phyloP scores from a whole-genome alignment of 2,797 vertebrate species.

The Yasuhikotakia modesta region DNA sequence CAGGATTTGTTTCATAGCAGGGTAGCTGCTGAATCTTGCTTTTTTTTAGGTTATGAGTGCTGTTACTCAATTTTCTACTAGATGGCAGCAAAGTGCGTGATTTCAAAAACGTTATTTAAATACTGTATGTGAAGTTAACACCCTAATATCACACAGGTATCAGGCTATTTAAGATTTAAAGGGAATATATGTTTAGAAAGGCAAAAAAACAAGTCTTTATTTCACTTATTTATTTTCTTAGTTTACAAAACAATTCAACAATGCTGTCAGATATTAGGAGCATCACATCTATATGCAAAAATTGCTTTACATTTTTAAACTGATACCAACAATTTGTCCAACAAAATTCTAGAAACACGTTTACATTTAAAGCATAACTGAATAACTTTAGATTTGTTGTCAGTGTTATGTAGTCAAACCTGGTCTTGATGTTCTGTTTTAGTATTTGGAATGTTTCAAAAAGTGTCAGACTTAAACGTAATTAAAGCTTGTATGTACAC shows the following conservation, averaged over 20 bases:
- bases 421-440: neutral
- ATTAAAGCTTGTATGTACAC: constrained; percentile 39
- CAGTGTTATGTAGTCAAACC: neutral
- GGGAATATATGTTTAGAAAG: neutral
- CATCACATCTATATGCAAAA: constrained; percentile 38
- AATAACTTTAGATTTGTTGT: neutral
- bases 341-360: constrained; percentile 1
- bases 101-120: no score
- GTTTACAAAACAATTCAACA: constrained; percentile 57
- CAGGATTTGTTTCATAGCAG: no score
- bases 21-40: no score
- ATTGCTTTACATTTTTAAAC: constrained; percentile 38
- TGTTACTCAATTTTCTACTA: no score
- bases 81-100: no score
- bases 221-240: constrained; percentile 53
- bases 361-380: neutral
- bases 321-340: constrained; percentile 48
- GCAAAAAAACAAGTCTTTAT: constrained; percentile 7
- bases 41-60: no score
- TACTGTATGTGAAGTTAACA: no score
- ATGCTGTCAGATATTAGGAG: constrained; percentile 50
- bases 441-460: neutral
- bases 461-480: no score
- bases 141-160: no score
- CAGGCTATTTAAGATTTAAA: no score